Evolutionary conservation across 2,888 invertebrate species (phyloP).

Genomic region (Mellilla xanthometata): DNA sequence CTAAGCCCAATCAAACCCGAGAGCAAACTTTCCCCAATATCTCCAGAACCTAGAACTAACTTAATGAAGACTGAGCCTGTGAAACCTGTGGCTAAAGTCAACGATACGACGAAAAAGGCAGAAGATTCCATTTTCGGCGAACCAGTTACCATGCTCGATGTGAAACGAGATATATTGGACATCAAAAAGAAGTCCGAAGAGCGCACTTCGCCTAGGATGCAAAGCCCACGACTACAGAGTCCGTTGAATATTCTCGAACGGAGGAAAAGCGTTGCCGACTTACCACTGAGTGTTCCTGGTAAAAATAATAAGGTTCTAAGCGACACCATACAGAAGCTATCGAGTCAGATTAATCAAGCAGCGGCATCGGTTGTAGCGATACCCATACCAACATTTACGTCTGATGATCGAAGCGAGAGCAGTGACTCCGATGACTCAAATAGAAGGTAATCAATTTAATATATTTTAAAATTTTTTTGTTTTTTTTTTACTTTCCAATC

Average conservation of each 20-base stretch:
- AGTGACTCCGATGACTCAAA: slow-evolving; percentile 77
- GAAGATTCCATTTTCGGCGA: slow-evolving; percentile 68
- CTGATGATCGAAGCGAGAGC: slow-evolving; percentile 68
- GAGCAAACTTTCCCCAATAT: slow-evolving; percentile 45
- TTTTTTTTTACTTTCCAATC: no score
- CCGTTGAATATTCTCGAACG: slow-evolving; percentile 66
- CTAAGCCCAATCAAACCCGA: slow-evolving; percentile 46
- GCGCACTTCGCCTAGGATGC: slow-evolving; percentile 54
- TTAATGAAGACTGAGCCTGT: slow-evolving; percentile 39
- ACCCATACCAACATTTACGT: slow-evolving; percentile 58
- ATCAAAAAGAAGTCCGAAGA: slow-evolving; percentile 67
- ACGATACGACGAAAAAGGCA: slow-evolving; percentile 50
- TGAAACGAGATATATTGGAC: slow-evolving; percentile 58
- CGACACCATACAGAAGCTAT: slow-evolving; percentile 84
- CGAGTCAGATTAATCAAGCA: slow-evolving; percentile 75
- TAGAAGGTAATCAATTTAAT: slow-evolving; percentile 50
- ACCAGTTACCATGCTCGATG: slow-evolving; percentile 59
- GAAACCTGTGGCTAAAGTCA: slow-evolving; percentile 45
- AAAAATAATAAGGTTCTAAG: slow-evolving; percentile 84
- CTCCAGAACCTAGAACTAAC: slow-evolving; percentile 42
- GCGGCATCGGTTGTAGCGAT: slow-evolving; percentile 54
- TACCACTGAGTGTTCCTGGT: slow-evolving; percentile 61
- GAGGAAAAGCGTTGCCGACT: slow-evolving; percentile 69
- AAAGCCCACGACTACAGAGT: slow-evolving; percentile 58
- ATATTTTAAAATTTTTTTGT: no score